phyloP scores from a whole-genome alignment of 2,888 invertebrate species.

The Eupithecia tripunctaria region DNA sequence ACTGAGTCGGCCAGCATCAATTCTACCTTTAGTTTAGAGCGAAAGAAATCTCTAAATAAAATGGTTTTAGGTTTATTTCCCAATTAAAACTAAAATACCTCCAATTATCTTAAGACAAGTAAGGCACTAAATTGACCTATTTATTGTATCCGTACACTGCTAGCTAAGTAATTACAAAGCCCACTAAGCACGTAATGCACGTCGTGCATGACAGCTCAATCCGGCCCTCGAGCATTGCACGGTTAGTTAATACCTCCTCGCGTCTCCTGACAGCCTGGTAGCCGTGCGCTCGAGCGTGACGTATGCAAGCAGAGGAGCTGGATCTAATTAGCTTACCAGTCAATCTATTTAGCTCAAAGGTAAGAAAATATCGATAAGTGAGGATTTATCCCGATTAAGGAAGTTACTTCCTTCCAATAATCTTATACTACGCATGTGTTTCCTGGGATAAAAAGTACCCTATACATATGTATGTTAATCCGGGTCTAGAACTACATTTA shows the following conservation, averaged over 20 bases:
- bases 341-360: neutral
- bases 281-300: slow-evolving; percentile 18
- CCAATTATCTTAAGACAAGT: neutral
- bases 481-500: neutral
- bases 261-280: slow-evolving; percentile 27
- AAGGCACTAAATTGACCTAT: neutral
- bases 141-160: neutral
- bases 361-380: neutral
- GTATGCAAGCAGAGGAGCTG: slow-evolving; percentile 1
- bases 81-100: neutral
- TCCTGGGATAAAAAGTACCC: neutral
- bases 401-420: neutral
- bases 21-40: too few species aligned
- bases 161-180: slow-evolving; percentile 21
- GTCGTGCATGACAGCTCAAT: slow-evolving; percentile 27
- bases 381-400: neutral
- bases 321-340: neutral
- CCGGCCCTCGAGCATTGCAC: slow-evolving; percentile 21
- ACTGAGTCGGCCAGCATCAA: neutral
- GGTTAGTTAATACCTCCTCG: slow-evolving; percentile 30
- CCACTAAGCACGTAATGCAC: slow-evolving; percentile 17
- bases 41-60: neutral
- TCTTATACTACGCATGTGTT: neutral
- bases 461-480: too few species aligned
- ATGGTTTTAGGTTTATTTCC: neutral